phyloP scores from a whole-genome alignment of 2,888 invertebrate genomes.

The Onthophagus sagittarius region DNA sequence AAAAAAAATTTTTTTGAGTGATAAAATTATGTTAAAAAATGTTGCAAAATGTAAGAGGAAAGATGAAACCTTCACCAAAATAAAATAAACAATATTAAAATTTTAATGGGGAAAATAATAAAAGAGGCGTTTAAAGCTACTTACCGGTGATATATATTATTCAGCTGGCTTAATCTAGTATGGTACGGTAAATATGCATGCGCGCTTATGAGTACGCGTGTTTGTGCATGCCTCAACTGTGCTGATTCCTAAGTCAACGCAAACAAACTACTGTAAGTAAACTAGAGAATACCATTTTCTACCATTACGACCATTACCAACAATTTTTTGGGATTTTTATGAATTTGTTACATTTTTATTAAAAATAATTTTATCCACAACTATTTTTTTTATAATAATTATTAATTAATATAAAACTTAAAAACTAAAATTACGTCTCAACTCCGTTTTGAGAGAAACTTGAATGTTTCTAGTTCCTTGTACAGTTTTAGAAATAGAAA shows the following conservation, averaged over 20 bases:
- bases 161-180: slow-evolving; percentile 49
- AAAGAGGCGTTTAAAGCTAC: slow-evolving; percentile 45
- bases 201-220: slow-evolving; percentile 47
- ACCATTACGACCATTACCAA: slow-evolving; percentile 16
- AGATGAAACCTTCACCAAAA: slow-evolving; percentile 28
- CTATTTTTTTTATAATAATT: too few species aligned
- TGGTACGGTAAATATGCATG: slow-evolving; percentile 48
- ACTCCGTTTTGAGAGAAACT: too few species aligned
- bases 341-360: too few species aligned
- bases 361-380: too few species aligned
- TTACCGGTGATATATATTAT: slow-evolving; percentile 40
- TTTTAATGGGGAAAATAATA: slow-evolving; percentile 32
- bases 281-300: slow-evolving; percentile 29
- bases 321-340: background rate
- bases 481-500: too few species aligned
- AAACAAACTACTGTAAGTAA: slow-evolving; percentile 48
- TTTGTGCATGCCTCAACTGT: slow-evolving; percentile 49
- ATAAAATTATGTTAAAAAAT: background rate
- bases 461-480: too few species aligned
- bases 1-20: background rate
- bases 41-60: slow-evolving; percentile 12
- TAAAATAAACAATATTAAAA: slow-evolving; percentile 24
- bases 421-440: too few species aligned
- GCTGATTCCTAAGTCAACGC: slow-evolving; percentile 48
- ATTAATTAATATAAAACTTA: too few species aligned